These are phyloP conservation scores for Subacronicta megacephala DNA, from an alignment of 2,888 invertebrate genomes.

Conservation along the genomic window DNA sequence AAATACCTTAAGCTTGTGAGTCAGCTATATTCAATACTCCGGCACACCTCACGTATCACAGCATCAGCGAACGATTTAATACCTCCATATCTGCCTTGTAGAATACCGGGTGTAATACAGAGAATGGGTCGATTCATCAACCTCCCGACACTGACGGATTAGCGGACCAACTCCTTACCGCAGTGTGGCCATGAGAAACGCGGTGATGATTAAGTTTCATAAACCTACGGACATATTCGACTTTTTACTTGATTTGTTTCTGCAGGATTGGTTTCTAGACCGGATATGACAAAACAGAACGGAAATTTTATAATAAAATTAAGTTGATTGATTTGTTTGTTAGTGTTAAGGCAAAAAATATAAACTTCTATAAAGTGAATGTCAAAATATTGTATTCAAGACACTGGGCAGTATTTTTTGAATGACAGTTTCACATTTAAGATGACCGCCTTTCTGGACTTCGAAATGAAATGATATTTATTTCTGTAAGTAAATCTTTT, in stretches of 20 bases:
- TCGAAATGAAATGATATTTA: no score
- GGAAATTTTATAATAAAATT: background rate
- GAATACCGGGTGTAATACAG: conserved; percentile 52
- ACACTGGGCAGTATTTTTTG: no score
- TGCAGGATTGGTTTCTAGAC: background rate
- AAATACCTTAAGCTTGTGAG: conserved; percentile 2
- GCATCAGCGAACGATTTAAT: conserved; percentile 38
- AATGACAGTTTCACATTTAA: no score
- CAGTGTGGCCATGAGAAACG: conserved; percentile 43
- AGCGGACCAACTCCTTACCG: conserved; percentile 53
- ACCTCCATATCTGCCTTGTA: conserved; percentile 31
- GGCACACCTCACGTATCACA: conserved; percentile 33
- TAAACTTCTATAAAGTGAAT: no score
- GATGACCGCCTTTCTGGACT: no score
- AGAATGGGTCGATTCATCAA: conserved; percentile 78
- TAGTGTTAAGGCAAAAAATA: background rate
- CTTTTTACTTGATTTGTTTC: background rate
- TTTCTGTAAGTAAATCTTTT: no score
- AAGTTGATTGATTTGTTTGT: background rate
- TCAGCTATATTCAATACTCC: conserved; percentile 10
- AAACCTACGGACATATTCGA: background rate
- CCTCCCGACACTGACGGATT: conserved; percentile 79
- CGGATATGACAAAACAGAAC: background rate
- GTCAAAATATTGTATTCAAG: no score
- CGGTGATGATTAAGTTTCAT: conserved; percentile 6